Conservation (phyloP, 2,797 vertebrate genomes). For the Masticophis lateralis region DNA sequence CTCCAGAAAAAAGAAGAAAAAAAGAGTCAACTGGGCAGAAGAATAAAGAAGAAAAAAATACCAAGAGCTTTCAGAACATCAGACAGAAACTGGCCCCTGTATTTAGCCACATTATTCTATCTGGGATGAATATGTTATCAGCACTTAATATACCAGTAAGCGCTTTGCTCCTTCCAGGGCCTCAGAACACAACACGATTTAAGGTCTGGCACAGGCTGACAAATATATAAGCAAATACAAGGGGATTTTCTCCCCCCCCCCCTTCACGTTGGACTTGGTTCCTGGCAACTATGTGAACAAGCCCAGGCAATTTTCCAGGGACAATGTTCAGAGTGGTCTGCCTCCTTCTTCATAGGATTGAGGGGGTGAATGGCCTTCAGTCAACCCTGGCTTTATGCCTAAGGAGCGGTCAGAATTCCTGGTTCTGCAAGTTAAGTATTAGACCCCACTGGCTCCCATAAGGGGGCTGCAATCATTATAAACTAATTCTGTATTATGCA, state of each 20-base stretch:
- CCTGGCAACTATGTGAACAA: background rate
- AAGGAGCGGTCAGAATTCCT: background rate
- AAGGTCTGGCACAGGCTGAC: slow-evolving; percentile 34
- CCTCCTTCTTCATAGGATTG: background rate
- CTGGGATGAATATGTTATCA: slow-evolving; percentile 32
- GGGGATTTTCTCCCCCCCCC: background rate
- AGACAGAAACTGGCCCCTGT: rapidly evolving
- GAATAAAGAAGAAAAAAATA: slow-evolving; percentile 5
- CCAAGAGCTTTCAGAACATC: background rate
- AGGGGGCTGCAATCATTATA: slow-evolving; percentile 58
- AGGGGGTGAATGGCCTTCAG: background rate
- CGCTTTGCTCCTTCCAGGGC: slow-evolving; percentile 26
- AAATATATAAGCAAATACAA: slow-evolving; percentile 52
- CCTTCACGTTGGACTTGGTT: background rate
- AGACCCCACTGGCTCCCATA: background rate
- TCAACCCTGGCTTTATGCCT: background rate
- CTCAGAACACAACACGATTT: slow-evolving; percentile 35
- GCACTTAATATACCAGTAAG: slow-evolving; percentile 10
- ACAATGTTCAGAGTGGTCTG: background rate
- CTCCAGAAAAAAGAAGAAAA: background rate
- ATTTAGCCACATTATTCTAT: background rate
- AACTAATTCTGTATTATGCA: slow-evolving; percentile 57
- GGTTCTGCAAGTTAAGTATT: background rate
- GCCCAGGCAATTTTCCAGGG: background rate
- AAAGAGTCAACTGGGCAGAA: background rate